These are phyloP conservation scores for Parnassius orleans DNA, from an alignment of 2,888 invertebrate genomes.

Conservation along the genomic window DNA sequence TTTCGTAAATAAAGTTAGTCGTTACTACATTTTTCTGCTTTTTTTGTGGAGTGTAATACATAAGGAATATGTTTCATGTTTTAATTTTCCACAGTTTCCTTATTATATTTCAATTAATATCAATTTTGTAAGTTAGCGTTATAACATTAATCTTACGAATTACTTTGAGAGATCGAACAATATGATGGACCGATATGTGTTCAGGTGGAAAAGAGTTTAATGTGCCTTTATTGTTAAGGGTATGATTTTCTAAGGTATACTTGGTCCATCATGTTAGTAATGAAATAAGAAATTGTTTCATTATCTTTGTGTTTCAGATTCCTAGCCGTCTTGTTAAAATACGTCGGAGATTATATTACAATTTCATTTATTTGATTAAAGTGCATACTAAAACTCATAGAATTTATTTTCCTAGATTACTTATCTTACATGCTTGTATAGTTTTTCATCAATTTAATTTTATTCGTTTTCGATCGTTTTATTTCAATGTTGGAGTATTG, in stretches of 20 bases:
- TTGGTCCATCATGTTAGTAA: slow-evolving; percentile 10
- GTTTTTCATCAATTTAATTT: slow-evolving; percentile 33
- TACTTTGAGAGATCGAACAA: no score
- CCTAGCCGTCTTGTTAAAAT: slow-evolving; percentile 39
- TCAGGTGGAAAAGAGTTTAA: no score
- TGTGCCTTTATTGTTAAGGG: no score
- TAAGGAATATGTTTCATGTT: no score
- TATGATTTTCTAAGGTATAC: not conserved
- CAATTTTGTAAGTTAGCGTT: no score
- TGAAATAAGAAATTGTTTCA: slow-evolving; percentile 47
- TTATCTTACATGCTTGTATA: slow-evolving; percentile 26
- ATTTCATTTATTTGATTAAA: slow-evolving; percentile 1
- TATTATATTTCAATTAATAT: no score
- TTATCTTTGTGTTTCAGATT: slow-evolving; percentile 72
- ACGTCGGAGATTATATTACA: slow-evolving; percentile 12
- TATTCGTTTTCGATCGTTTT: slow-evolving; percentile 28
- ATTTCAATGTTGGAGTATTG: slow-evolving; percentile 33
- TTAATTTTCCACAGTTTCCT: no score
- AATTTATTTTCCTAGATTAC: not conserved
- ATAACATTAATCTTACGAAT: no score
- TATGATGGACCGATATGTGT: no score
- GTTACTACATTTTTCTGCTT: not conserved
- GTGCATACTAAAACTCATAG: slow-evolving; percentile 1
- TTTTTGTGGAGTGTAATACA: not conserved
- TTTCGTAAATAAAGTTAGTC: no score